A percentile compares a stretch with the other conserved stretches of the same genome.
Conservation (phyloP, 2,113 vertebrate genomes). For the Sphaerodactylus townsendi region DNA sequence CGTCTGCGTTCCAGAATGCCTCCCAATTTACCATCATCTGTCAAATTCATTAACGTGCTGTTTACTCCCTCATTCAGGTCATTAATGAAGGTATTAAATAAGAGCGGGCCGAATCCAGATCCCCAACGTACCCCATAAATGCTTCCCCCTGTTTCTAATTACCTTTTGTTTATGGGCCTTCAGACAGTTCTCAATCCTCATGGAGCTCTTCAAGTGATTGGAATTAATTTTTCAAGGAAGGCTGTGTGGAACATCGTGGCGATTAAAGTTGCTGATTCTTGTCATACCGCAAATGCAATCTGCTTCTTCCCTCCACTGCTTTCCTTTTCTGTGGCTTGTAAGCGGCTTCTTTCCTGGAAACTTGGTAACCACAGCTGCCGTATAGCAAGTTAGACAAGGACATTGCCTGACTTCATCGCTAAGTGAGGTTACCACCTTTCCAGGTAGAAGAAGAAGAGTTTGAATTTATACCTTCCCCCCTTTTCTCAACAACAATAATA, state of each 20-base stretch:
- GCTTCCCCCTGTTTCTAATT: conserved; percentile 68
- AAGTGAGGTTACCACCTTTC: too few relatives aligned
- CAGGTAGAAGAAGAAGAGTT: too few relatives aligned
- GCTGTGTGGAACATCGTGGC: background rate
- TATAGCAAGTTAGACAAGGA: background rate
- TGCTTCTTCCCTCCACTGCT: background rate
- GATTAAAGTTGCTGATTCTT: conserved; percentile 7
- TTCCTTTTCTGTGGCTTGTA: background rate
- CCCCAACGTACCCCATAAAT: conserved; percentile 66
- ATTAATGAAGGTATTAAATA: conserved; percentile 71
- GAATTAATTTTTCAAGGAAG: conserved; percentile 58
- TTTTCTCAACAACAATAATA: too few relatives aligned
- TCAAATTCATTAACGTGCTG: conserved; percentile 70
- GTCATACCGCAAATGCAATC: background rate
- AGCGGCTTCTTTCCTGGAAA: conserved; percentile 9
- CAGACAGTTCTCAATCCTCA: conserved; percentile 58
- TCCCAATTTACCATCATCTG: conserved; percentile 64
- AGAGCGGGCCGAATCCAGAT: conserved; percentile 64
- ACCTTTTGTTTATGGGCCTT: conserved; percentile 70
- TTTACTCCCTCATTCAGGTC: conserved; percentile 68
- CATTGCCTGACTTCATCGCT: too few relatives aligned
- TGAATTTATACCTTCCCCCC: too few relatives aligned
- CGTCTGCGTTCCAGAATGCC: conserved; percentile 55
- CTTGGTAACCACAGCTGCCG: background rate
- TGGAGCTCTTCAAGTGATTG: conserved; percentile 55